These are phyloP conservation scores for Lateolabrax maculatus DNA, from an alignment of 2,797 vertebrate genomes.

Conservation along the genomic window DNA sequence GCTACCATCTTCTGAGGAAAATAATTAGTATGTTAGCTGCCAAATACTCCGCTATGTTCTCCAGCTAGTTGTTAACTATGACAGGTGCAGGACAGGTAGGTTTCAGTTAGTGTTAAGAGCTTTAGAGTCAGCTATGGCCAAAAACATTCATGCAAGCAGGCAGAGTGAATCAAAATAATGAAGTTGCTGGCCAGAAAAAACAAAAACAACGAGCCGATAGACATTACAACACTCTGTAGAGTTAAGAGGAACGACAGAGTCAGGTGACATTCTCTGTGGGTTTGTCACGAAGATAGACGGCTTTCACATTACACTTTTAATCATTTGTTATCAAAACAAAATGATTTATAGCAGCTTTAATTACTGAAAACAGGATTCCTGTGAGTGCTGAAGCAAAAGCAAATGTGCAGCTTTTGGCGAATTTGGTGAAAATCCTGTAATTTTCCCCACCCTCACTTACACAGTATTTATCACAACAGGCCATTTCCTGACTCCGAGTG, in stretches of 20 bases:
- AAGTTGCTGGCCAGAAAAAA: background rate
- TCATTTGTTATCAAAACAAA: background rate
- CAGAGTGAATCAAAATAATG: background rate
- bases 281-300: background rate
- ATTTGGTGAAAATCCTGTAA: constrained; percentile 56
- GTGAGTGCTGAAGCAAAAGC: constrained; percentile 4
- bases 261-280: background rate
- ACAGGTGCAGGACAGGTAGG: background rate
- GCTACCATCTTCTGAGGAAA: background rate
- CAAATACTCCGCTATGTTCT: background rate
- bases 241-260: background rate
- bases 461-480: constrained; percentile 65
- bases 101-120: background rate
- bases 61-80: background rate
- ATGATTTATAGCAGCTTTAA: constrained; percentile 2
- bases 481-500: constrained; percentile 77
- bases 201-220: background rate
- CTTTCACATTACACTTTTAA: background rate
- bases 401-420: constrained; percentile 50
- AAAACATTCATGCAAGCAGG: background rate
- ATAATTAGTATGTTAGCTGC: background rate
- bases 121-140: background rate
- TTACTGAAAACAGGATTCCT: background rate
- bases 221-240: background rate
- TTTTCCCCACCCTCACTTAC: constrained; percentile 61